A percentile compares a stretch with the other conserved stretches of the same genome.
phyloP scores from a whole-genome alignment of 2,113 vertebrate species.

The Petaurus breviceps region DNA sequence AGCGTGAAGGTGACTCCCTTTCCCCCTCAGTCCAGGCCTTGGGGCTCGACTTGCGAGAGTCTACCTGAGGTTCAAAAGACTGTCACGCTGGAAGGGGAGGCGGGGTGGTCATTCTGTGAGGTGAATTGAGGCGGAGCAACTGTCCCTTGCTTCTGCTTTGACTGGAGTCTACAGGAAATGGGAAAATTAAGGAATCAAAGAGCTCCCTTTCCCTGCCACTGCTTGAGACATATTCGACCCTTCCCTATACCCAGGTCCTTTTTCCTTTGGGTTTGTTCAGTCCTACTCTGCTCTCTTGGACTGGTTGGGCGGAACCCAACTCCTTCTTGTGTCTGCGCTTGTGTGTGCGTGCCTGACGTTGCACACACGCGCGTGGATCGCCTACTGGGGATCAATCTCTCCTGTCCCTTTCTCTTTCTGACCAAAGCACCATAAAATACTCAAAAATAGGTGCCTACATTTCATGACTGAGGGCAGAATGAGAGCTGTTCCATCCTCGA shows the following conservation, averaged over 20 bases:
- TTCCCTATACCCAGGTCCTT: background rate
- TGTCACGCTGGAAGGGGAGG: background rate
- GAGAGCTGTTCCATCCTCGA: slow-evolving; percentile 23
- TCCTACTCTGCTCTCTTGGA: background rate
- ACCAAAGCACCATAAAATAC: slow-evolving; percentile 18
- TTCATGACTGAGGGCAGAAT: background rate
- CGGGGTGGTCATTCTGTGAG: background rate
- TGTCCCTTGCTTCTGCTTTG: background rate
- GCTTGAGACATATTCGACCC: background rate
- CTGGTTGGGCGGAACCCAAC: background rate
- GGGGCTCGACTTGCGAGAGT: background rate
- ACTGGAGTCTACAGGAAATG: background rate
- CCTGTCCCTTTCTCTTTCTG: slow-evolving; percentile 16
- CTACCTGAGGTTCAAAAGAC: background rate
- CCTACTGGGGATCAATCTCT: background rate
- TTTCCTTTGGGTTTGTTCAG: background rate
- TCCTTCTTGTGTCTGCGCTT: background rate
- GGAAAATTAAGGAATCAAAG: background rate
- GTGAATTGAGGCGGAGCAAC: slow-evolving; percentile 56
- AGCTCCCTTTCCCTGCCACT: background rate
- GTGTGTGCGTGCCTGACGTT: background rate
- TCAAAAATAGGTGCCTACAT: slow-evolving; percentile 6
- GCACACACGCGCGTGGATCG: background rate
- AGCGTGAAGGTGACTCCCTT: background rate
- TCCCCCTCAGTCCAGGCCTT: background rate